Evolutionary conservation across 1,140 invertebrate species (phyloP).

Genomic region (Bombus ignitus): DNA sequence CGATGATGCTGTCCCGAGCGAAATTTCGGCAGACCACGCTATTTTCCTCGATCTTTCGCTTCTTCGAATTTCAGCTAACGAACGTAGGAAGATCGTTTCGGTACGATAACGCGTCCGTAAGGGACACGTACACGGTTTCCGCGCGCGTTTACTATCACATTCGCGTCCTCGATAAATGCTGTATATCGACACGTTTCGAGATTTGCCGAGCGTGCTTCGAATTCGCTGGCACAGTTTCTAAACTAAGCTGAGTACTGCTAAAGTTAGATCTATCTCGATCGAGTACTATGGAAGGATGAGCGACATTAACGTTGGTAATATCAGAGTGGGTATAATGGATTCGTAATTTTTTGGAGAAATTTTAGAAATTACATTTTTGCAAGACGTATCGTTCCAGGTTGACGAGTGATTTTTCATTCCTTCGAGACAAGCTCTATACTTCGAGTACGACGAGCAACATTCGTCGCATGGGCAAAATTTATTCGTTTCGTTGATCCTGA

Average conservation of each 20-base stretch:
- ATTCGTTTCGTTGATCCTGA: no score
- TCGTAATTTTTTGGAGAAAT: background rate
- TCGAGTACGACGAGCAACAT: no score
- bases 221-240: slow-evolving; percentile 1
- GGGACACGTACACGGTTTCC: background rate
- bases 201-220: background rate
- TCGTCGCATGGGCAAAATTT: no score
- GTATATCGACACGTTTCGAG: background rate
- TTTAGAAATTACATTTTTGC: no score
- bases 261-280: background rate
- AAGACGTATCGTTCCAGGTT: no score
- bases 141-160: background rate
- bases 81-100: background rate
- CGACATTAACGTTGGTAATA: background rate
- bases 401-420: no score
- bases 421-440: no score
- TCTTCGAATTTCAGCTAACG: background rate
- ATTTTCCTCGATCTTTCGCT: background rate
- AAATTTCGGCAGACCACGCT: background rate
- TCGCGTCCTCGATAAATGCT: background rate
- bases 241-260: background rate
- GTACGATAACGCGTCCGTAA: background rate
- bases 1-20: background rate
- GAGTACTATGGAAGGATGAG: background rate
- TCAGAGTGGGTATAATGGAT: background rate